Evolutionary conservation across 2,888 invertebrate genomes (phyloP), one percentile per base, ranked within the genome.

Genomic region (Pilophorus perplexus): DNA sequence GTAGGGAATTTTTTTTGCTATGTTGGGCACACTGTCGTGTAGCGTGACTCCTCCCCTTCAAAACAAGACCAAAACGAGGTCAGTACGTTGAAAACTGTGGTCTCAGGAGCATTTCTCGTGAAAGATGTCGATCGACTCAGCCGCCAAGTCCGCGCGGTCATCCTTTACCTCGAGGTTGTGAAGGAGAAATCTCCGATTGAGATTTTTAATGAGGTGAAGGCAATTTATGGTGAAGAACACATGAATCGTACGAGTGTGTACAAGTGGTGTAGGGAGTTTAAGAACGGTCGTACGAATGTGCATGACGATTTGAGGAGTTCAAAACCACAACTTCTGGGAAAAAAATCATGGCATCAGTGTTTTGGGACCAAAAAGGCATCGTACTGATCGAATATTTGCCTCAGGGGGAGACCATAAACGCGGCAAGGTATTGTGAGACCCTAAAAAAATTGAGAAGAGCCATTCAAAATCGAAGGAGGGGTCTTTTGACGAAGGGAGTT

Each of bases 331-430:
- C 64, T 66, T 70, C 66, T 27, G 62, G 64, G 44, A 38, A 68
- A 55, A 72, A 73, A 71, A 65, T 72, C 66, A 72, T 72, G 70
- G 71, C 71, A 57, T 70, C 71, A 12, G 71, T 71, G 52, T 71
- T 73, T 69, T 73, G 70, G 70, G 70, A 70, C 70, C 67, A 57
- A 37, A 67, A 71, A 62, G 69, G 71, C n/a, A 67, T 73, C 42
- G 52, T 72, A 54, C 64, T 71, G 55, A 60, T 70, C 42, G 55
- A 68, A 33, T 12, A 33, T 33, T n/a, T n/a, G n/a, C n/a, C n/a
- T n/a, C n/a, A n/a, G n/a, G n/a, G n/a, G n/a, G n/a, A n/a, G n/a
- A n/a, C n/a, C n/a, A n/a, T n/a, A n/a, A n/a, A n/a, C n/a, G n/a
- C n/a, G n/a, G n/a, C n/a, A n/a, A n/a, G n/a, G n/a, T n/a, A n/a